Percentiles rank a stretch among this genome's conserved stretches.
Conservation (phyloP, 2,888 invertebrate genomes). For the Drosophila kambysellisi region DNA sequence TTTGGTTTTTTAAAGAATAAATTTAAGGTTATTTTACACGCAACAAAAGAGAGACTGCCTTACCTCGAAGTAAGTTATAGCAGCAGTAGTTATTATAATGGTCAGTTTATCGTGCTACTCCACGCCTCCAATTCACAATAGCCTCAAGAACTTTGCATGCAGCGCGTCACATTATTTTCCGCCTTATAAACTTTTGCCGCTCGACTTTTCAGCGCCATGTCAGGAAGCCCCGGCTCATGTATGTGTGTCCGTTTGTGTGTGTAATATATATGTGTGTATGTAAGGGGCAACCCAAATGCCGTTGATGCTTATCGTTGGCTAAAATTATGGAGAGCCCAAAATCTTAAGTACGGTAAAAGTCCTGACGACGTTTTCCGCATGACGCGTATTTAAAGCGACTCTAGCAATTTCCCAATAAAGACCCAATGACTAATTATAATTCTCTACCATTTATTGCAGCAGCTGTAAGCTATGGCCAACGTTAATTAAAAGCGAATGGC, state of each 20-base stretch:
- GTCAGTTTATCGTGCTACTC: constrained; percentile 56
- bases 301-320: constrained; percentile 69
- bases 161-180: constrained; percentile 75
- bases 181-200: constrained; percentile 71
- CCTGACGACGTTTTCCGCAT: constrained; percentile 23
- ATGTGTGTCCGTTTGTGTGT: not conserved
- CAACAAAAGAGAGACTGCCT: constrained; percentile 24
- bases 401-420: constrained; percentile 34
- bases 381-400: constrained; percentile 24
- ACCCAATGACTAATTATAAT: constrained; percentile 69
- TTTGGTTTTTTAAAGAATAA: not conserved
- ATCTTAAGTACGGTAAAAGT: constrained; percentile 65
- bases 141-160: constrained; percentile 61
- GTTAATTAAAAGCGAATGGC: constrained; percentile 57
- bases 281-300: constrained; percentile 34
- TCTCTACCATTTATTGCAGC: constrained; percentile 49
- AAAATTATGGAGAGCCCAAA: constrained; percentile 60
- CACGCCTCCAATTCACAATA: constrained; percentile 30
- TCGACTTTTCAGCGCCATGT: constrained; percentile 63
- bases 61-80: constrained; percentile 39
- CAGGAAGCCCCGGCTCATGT: constrained; percentile 19
- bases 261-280: not conserved
- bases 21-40: constrained; percentile 25
- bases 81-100: constrained; percentile 37
- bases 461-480: constrained; percentile 49